A percentile compares a stretch with the other conserved stretches of the same genome.
phyloP scores from a whole-genome alignment of 2,113 vertebrate species.

The Pagrus major region DNA sequence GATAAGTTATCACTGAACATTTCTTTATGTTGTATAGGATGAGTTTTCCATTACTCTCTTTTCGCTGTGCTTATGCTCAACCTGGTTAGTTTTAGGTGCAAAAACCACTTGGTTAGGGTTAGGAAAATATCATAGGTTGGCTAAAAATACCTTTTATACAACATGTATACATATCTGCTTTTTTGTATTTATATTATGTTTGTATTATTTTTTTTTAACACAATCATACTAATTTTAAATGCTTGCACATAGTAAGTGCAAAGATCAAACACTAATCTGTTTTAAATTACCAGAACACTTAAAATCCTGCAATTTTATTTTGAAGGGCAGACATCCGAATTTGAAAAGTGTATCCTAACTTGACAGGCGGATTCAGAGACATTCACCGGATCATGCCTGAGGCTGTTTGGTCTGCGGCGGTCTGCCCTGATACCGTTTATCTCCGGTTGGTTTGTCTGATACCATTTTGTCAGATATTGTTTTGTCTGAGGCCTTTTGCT shows the following conservation, averaged over 20 bases:
- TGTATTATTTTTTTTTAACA: background rate
- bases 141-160: no score
- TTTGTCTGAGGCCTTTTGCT: conserved; percentile 28
- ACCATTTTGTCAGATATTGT: conserved; percentile 28
- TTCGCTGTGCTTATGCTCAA: no score
- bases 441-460: conserved; percentile 32
- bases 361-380: background rate
- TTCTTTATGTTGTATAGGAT: no score
- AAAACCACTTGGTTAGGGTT: no score
- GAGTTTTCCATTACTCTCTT: no score
- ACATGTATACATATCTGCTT: no score
- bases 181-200: background rate
- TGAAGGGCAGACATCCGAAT: background rate
- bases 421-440: conserved; percentile 29
- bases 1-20: no score
- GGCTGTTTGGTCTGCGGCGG: conserved; percentile 39
- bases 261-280: background rate
- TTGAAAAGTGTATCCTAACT: conserved; percentile 7
- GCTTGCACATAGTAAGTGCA: background rate
- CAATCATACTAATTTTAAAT: background rate
- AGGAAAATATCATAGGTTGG: no score
- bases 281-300: background rate
- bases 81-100: no score
- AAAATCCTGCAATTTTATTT: background rate
- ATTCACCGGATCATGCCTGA: conserved; percentile 14